A percentile compares a stretch with the other conserved stretches of the same genome.
These are phyloP conservation scores for Eulimnadia texana DNA, from an alignment of 1,140 invertebrate species.

Conservation along the genomic window DNA sequence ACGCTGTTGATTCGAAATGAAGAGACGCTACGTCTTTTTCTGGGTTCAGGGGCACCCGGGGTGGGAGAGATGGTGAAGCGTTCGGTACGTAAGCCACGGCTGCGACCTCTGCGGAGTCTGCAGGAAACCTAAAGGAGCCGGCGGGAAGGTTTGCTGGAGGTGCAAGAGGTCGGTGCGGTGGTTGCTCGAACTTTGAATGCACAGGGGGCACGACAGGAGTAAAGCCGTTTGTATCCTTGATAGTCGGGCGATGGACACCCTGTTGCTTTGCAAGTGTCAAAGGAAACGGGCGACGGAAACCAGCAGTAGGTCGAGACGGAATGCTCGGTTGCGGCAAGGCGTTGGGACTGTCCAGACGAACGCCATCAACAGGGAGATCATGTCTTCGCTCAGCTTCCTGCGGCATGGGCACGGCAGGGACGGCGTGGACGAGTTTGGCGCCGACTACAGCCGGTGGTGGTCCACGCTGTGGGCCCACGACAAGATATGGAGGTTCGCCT, in stretches of 20 bases:
- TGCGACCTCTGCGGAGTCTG: not conserved
- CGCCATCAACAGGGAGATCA: not conserved
- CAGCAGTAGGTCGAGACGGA: not conserved
- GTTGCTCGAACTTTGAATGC: too few species aligned
- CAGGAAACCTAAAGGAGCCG: not conserved
- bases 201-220: not conserved
- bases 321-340: not conserved
- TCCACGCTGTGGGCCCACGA: not conserved
- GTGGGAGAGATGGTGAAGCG: not conserved
- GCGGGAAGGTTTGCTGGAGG: too few species aligned
- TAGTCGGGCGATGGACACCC: not conserved
- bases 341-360: not conserved
- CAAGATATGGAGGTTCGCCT: not conserved
- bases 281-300: not conserved
- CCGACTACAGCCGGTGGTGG: conserved; percentile 1
- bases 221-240: not conserved
- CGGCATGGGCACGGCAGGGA: not conserved
- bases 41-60: conserved; percentile 10
- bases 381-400: not conserved
- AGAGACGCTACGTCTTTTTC: conserved; percentile 7
- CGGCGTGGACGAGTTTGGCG: conserved; percentile 1
- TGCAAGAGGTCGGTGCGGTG: too few species aligned
- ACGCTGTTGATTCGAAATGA: not conserved
- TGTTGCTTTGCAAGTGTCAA: not conserved
- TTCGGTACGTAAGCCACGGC: not conserved